These are phyloP conservation scores for Thamnaconus septentrionalis DNA, from an alignment of 2,113 vertebrate species.

Conservation along the genomic window DNA sequence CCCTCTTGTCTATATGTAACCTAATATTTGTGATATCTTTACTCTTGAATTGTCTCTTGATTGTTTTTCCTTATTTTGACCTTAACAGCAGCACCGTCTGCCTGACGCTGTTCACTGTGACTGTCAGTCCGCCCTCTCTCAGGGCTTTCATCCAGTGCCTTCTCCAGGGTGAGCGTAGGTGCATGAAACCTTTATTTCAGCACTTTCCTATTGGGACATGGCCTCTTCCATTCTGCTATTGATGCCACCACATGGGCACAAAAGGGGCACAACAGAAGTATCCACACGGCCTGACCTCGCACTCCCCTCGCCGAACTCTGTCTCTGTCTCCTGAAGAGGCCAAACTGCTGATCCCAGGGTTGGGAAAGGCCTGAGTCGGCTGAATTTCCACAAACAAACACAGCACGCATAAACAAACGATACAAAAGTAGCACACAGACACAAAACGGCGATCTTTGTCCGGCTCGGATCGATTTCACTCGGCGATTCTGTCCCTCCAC, in stretches of 20 bases:
- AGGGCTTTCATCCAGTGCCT: constrained; percentile 7
- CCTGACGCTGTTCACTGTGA: too few species aligned
- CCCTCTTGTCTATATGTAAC: too few species aligned
- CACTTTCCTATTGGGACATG: constrained; percentile 52
- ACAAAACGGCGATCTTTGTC: constrained; percentile 57
- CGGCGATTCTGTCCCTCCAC: constrained; percentile 53
- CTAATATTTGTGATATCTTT: too few species aligned
- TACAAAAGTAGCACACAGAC: constrained; percentile 25
- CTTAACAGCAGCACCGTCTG: too few species aligned
- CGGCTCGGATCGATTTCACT: constrained; percentile 64
- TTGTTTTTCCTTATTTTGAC: too few species aligned
- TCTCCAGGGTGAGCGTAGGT: constrained; percentile 33
- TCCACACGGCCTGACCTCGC: constrained; percentile 36
- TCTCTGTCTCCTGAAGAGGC: constrained; percentile 49
- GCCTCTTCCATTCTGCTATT: constrained; percentile 39
- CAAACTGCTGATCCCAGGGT: constrained; percentile 75
- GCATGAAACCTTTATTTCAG: constrained; percentile 54
- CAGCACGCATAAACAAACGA: constrained; percentile 30
- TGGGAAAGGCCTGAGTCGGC: constrained; percentile 68
- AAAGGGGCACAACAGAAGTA: constrained; percentile 55
- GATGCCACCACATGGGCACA: constrained; percentile 58
- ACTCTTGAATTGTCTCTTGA: too few species aligned
- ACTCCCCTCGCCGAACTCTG: constrained; percentile 37
- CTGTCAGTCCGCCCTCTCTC: too few species aligned
- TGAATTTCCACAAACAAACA: constrained; percentile 66